These are phyloP conservation scores for Nettapus auritus DNA, from an alignment of 2,113 vertebrate genomes.

Conservation along the genomic window DNA sequence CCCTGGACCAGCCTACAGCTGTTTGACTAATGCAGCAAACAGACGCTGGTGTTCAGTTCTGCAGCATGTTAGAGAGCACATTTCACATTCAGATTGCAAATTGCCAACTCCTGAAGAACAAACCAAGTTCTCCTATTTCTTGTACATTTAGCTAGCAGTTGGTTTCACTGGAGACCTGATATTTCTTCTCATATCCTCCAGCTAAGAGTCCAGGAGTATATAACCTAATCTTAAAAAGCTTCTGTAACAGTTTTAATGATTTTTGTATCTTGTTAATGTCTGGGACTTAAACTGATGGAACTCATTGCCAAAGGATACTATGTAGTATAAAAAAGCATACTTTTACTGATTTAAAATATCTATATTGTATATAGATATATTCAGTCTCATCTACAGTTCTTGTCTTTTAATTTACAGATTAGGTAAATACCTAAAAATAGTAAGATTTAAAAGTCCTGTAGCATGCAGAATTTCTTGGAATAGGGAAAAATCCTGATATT, in stretches of 20 bases:
- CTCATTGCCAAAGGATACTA: background rate
- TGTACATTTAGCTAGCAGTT: background rate
- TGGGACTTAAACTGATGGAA: background rate
- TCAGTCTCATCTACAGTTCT: background rate
- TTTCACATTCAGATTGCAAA: background rate
- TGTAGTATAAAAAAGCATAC: background rate
- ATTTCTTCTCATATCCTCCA: background rate
- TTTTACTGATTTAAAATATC: slow-evolving; percentile 12
- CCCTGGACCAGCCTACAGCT: slow-evolving; percentile 45
- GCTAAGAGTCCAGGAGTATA: background rate
- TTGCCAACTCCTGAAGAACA: background rate
- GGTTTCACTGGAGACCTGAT: background rate
- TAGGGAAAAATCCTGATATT: background rate
- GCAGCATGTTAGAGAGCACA: background rate
- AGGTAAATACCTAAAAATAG: background rate
- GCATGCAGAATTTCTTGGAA: background rate
- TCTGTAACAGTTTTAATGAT: background rate
- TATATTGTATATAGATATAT: background rate
- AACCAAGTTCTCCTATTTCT: background rate
- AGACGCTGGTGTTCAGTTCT: background rate
- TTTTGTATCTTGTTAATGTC: slow-evolving; percentile 6
- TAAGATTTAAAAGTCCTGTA: background rate
- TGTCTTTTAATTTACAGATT: background rate
- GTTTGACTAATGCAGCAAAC: slow-evolving; percentile 28
- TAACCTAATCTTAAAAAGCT: background rate